A percentile compares a stretch with the other conserved stretches of the same genome.
phyloP scores from a whole-genome alignment of 2,113 vertebrate genomes.

The Balaenoptera acutorostrata region DNA sequence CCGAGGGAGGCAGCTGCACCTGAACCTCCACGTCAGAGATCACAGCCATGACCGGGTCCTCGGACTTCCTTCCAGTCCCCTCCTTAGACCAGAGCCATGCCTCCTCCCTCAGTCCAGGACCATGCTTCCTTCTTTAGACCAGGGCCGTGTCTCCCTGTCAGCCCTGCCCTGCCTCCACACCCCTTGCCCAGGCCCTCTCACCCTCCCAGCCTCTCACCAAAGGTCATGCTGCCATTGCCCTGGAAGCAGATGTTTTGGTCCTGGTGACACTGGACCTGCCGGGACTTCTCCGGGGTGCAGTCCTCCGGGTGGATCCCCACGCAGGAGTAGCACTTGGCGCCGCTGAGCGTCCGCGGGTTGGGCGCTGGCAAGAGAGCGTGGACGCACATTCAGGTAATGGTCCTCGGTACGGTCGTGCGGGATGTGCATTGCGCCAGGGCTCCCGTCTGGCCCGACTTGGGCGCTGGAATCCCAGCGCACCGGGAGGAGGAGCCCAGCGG shows the following conservation, averaged over 20 bases:
- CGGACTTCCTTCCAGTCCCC: background rate
- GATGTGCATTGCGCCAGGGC: background rate
- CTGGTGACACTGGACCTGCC: slow-evolving; percentile 42
- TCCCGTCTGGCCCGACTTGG: rapidly evolving
- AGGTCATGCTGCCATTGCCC: slow-evolving; percentile 52
- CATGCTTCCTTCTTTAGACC: background rate
- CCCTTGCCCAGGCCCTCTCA: background rate
- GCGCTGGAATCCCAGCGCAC: rapidly evolving
- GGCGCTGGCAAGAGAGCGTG: background rate
- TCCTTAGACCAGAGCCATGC: no score
- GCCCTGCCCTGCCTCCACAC: background rate
- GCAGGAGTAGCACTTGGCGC: slow-evolving; percentile 63
- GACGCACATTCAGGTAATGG: background rate
- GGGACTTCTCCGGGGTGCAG: slow-evolving; percentile 36
- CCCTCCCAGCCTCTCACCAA: slow-evolving; percentile 31
- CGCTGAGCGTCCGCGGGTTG: slow-evolving; percentile 48
- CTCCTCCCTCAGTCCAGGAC: background rate
- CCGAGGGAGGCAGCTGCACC: background rate
- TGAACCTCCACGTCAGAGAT: background rate
- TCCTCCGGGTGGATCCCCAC: slow-evolving; percentile 35
- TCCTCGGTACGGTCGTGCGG: background rate
- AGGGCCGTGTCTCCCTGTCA: background rate
- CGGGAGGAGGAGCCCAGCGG: background rate
- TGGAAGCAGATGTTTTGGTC: slow-evolving; percentile 57
- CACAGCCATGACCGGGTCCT: background rate